A percentile compares a stretch with the other conserved stretches of the same genome.
These are phyloP conservation scores for Phyllostomus discolor DNA, from an alignment of 2,113 vertebrate genomes.

Conservation along the genomic window DNA sequence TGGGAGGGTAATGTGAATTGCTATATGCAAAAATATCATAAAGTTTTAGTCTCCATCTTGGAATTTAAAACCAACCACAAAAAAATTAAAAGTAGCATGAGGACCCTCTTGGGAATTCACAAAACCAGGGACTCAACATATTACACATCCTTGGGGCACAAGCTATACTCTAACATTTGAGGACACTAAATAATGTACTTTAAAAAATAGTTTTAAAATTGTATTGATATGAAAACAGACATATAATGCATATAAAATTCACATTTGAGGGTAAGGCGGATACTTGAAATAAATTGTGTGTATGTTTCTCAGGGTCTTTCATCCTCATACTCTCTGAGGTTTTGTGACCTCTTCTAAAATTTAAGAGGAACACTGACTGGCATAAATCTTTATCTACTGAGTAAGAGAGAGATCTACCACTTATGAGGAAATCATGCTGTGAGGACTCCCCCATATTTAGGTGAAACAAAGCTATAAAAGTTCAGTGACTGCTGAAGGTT, in stretches of 20 bases:
- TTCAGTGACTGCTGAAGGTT: neutral
- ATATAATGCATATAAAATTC: neutral
- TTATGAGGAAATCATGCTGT: neutral
- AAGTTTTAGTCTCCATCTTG: neutral
- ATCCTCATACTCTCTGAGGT: neutral
- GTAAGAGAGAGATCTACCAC: neutral
- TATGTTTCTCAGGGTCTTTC: neutral
- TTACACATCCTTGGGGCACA: neutral
- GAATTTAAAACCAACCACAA: neutral
- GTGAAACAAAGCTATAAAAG: neutral
- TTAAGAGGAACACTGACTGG: neutral
- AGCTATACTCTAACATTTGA: neutral
- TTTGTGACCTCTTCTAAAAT: neutral
- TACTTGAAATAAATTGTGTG: neutral
- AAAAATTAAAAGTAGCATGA: neutral
- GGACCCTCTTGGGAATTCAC: neutral
- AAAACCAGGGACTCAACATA: neutral
- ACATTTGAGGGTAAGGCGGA: neutral
- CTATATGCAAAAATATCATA: neutral
- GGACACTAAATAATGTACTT: neutral
- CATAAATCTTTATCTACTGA: neutral
- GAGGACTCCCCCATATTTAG: neutral
- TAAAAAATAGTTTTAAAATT: neutral
- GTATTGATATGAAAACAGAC: neutral
- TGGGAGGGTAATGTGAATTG: neutral